Conservation (phyloP, 1,140 invertebrate species). For the Listronotus oregonensis region DNA sequence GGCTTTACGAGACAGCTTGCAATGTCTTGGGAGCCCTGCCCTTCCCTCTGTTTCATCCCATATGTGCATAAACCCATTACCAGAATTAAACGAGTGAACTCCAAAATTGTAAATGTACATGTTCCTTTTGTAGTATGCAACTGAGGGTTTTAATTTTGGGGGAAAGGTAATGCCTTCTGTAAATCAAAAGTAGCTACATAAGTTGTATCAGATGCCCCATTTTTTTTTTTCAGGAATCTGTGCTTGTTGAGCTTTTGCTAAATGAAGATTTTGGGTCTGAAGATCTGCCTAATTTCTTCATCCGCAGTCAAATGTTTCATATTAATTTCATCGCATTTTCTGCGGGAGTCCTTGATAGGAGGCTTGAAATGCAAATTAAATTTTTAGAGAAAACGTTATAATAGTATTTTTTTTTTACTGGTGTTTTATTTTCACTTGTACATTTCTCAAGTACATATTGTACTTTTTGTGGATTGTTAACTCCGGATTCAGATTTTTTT, state of each 20-base stretch:
- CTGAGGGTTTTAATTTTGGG: conserved; percentile 21
- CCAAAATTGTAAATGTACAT: conserved; percentile 28
- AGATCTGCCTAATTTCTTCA: background rate
- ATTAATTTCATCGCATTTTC: conserved; percentile 15
- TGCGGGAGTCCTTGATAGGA: conserved; percentile 21
- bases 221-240: too few relatives aligned
- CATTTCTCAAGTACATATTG: conserved; percentile 32
- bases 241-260: too few relatives aligned
- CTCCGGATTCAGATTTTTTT: conserved; percentile 29
- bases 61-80: conserved; percentile 11
- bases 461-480: conserved; percentile 41
- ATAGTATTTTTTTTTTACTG: too few relatives aligned
- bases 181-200: too few relatives aligned
- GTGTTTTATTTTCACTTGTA: too few relatives aligned
- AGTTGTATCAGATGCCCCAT: too few relatives aligned
- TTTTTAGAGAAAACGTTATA: conserved; percentile 15
- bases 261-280: too few relatives aligned
- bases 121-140: conserved; percentile 29
- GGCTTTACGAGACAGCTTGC: too few relatives aligned
- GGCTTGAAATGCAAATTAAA: conserved; percentile 37
- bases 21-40: too few relatives aligned
- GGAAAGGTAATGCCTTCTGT: too few relatives aligned
- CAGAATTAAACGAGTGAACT: conserved; percentile 16
- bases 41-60: background rate
- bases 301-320: background rate